Percentiles rank a stretch among this genome's conserved stretches.
phyloP scores from a whole-genome alignment of 2,888 invertebrate species.

The Camptogramma bilineatum region DNA sequence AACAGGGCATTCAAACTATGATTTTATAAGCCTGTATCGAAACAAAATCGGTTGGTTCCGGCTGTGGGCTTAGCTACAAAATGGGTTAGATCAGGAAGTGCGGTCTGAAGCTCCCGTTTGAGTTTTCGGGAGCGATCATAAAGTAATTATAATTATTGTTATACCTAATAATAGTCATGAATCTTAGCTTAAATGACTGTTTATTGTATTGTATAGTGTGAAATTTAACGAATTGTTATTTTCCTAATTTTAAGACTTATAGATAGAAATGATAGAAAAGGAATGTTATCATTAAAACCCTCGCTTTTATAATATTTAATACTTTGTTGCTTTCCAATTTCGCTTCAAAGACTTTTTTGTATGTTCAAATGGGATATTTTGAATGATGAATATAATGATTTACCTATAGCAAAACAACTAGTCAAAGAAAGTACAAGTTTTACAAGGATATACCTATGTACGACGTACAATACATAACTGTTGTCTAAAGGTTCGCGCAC shows the following conservation, averaged over 20 bases:
- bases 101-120: no score
- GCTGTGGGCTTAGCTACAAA: no score
- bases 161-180: not conserved
- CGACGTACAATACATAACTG: no score
- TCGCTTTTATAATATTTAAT: not conserved
- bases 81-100: no score
- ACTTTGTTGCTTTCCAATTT: not conserved
- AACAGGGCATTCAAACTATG: no score
- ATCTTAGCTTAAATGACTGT: not conserved
- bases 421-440: slow-evolving; percentile 11
- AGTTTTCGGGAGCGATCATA: not conserved
- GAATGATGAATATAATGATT: not conserved
- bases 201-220: not conserved
- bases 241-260: not conserved
- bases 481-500: no score
- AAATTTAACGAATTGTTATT: not conserved
- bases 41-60: no score
- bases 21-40: no score
- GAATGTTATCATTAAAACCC: slow-evolving; percentile 3
- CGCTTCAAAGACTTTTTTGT: not conserved
- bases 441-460: not conserved
- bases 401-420: slow-evolving; percentile 4
- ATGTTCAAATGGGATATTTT: not conserved
- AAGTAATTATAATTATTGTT: not conserved
- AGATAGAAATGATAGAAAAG: slow-evolving; percentile 2